Evolutionary conservation across 2,888 invertebrate species (phyloP).

Genomic region (Malachius bipustulatus): DNA sequence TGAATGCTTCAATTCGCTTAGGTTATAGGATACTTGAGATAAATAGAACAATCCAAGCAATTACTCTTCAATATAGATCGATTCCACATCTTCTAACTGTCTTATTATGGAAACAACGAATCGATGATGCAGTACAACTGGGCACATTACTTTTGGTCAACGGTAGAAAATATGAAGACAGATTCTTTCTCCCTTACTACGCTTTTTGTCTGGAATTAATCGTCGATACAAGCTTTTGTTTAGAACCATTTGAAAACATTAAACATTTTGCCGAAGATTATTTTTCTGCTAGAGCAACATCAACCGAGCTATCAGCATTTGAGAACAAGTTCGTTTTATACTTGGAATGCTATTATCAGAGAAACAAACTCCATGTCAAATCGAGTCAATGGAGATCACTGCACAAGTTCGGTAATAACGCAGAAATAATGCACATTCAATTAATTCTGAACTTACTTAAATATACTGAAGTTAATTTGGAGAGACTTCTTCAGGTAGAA

Average conservation of each 20-base stretch:
- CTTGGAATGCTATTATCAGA: conserved; percentile 17
- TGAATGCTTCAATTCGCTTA: conserved; percentile 33
- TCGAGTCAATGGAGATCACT: conserved; percentile 18
- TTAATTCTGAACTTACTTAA: conserved; percentile 18
- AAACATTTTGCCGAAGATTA: conserved; percentile 35
- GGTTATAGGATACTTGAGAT: conserved; percentile 38
- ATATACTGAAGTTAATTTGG: conserved; percentile 17
- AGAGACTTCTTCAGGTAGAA: not conserved
- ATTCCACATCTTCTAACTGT: conserved; percentile 40
- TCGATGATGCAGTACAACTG: conserved; percentile 42
- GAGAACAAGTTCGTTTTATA: conserved; percentile 20
- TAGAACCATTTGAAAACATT: conserved; percentile 40
- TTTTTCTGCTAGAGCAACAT: conserved; percentile 10
- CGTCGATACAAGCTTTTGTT: conserved; percentile 44
- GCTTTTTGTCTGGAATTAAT: conserved; percentile 46
- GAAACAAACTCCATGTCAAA: conserved; percentile 15
- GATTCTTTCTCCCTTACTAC: conserved; percentile 40
- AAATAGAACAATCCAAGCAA: conserved; percentile 38
- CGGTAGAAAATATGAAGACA: conserved; percentile 27
- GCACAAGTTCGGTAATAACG: conserved; percentile 10
- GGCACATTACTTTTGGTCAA: conserved; percentile 31
- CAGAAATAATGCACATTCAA: not conserved
- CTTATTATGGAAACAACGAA: conserved; percentile 36
- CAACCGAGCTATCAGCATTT: conserved; percentile 8
- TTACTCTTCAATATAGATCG: conserved; percentile 36